Percentiles rank a stretch among this genome's conserved stretches.
Conservation (phyloP, 2,888 invertebrate genomes). For the Apamea anceps region DNA sequence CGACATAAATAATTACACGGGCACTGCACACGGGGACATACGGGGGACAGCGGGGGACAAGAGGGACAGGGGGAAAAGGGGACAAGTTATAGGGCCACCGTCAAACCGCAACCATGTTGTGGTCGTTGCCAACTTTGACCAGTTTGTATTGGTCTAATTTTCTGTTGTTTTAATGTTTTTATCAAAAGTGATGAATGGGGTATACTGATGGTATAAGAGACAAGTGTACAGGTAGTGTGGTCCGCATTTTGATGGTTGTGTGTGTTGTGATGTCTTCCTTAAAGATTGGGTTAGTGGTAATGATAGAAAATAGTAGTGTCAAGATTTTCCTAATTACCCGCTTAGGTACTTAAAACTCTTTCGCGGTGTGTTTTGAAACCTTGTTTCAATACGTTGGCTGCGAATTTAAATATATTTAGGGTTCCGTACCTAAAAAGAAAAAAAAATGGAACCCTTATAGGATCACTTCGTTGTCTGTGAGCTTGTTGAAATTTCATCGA, state of each 20-base stretch:
- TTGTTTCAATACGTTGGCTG: too few relatives aligned
- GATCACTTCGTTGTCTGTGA: too few relatives aligned
- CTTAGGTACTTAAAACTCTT: background rate
- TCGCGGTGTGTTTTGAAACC: too few relatives aligned
- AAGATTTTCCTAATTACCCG: background rate
- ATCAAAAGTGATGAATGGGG: background rate
- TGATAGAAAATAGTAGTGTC: background rate
- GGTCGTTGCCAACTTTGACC: constrained; percentile 54
- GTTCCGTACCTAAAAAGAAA: too few relatives aligned
- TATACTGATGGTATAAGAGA: background rate
- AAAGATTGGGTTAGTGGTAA: background rate
- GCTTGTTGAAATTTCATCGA: background rate
- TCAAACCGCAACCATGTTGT: constrained; percentile 56
- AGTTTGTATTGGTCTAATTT: constrained; percentile 49
- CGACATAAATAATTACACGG: constrained; percentile 82
- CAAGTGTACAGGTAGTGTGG: background rate
- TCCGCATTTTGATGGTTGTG: background rate
- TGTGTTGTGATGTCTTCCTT: too few relatives aligned
- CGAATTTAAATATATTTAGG: too few relatives aligned
- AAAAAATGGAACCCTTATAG: too few relatives aligned
- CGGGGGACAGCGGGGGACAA: constrained; percentile 49
- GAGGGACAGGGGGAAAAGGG: constrained; percentile 55
- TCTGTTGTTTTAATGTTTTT: constrained; percentile 37
- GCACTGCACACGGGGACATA: constrained; percentile 71
- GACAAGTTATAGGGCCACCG: constrained; percentile 72